These are phyloP conservation scores for Orchesella cincta DNA, from an alignment of 1,140 invertebrate genomes.

Conservation along the genomic window DNA sequence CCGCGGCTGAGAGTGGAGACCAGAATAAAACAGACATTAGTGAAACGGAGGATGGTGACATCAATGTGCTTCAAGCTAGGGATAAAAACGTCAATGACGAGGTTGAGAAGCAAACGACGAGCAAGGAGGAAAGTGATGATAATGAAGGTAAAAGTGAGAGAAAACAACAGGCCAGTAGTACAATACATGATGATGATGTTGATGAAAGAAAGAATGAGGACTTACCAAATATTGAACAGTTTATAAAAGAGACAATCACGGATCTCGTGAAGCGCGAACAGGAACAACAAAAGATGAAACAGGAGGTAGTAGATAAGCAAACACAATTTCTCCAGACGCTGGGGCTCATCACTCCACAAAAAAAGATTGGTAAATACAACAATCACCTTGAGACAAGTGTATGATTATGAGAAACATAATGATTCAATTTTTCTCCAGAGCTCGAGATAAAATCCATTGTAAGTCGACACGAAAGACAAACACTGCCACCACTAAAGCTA, in stretches of 20 bases:
- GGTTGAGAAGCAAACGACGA: neutral
- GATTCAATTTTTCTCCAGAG: constrained; percentile 34
- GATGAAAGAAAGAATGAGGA: constrained; percentile 9
- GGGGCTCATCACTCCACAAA: constrained; percentile 36
- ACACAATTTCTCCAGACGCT: constrained; percentile 39
- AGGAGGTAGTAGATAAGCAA: constrained; percentile 1
- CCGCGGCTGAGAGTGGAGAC: neutral
- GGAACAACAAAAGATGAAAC: constrained; percentile 1
- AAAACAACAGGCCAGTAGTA: neutral
- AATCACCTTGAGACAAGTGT: neutral
- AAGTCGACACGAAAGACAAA: constrained; percentile 37
- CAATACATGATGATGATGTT: neutral
- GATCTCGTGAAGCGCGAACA: constrained; percentile 19
- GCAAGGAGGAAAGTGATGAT: neutral
- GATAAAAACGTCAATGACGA: neutral
- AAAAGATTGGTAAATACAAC: constrained; percentile 37
- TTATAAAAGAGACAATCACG: constrained; percentile 22
- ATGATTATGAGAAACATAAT: no score
- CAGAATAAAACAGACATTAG: neutral
- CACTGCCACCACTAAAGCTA: constrained; percentile 40
- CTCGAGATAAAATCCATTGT: constrained; percentile 45
- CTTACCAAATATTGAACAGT: constrained; percentile 9
- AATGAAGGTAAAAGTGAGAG: constrained; percentile 17
- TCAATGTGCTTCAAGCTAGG: neutral
- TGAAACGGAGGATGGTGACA: neutral